Evolutionary conservation across 2,797 vertebrate genomes (phyloP), one percentile per base, ranked within the genome.

Genomic region (Picus viridis): DNA sequence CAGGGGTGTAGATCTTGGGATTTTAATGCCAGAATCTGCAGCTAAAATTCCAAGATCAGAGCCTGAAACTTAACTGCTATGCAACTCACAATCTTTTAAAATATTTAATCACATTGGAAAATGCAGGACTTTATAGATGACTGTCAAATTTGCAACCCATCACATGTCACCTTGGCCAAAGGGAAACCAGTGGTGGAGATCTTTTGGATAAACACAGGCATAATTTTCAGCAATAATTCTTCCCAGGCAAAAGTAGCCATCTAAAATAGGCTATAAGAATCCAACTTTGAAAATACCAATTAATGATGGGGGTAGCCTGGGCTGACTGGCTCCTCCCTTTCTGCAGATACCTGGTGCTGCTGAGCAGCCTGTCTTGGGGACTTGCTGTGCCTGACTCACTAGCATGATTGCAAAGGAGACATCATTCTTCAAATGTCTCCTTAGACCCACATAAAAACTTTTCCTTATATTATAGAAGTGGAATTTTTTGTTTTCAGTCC

Each of bases 311-410:
- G 30, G 51, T 41, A 63, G 32, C 36, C 32, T 7, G 16, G 26
- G 23, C 8, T 61, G 83, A 57, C 5, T 1, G 0, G 10, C 29
- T 79, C 10, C 51, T 84, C 41, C 41, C 36, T 64, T 2, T 0
- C 26, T 23, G 23, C 13, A 22, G 32, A 12, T 64, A 12, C 20
- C 58, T 70, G 47, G 9, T 1, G 0, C 16, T 49, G 15, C 24
- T 0, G 0, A 64, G 32, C n/a, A 61, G 15, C 16, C 23, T 57
- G 14, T 17, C 49, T 16, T 39, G 13, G 9, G 12, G 36, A 49
- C 18, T 0, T 0, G 1, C 23, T 22, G 4, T 39, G 12, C 29
- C 24, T 30, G 24, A 15, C 22, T 29, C 8, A 12, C 5, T 11
- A 41, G 7, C 8, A 1, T 2, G 32, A 12, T 5, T 29, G 20